Base-by-base conservation (phyloP, 2,888 invertebrate species). In the Drosophila acutilabella region DNA sequence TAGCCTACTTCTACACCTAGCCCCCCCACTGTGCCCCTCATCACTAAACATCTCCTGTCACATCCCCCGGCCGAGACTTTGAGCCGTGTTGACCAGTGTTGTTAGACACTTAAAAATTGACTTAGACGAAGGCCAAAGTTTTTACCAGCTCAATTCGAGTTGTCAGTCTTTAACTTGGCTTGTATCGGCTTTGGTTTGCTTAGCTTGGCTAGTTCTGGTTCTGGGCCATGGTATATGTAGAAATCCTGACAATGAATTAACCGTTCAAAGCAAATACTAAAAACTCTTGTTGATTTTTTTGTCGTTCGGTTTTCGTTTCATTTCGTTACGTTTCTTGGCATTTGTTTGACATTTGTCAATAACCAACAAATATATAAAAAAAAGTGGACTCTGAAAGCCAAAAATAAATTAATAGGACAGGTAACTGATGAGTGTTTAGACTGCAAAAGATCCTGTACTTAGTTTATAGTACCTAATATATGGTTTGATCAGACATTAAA, bases 181-280 rank as follows among this genome's bases (percentile, higher is more conserved):
- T 30, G 30, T 8, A 30, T 30, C 6, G 30, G 30, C 8, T 52
- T 30, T 26, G 53, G 14, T 51, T 68, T 23, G 23, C 26, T 52
- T 30, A 26, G 53, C 20, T 51, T 68, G 53, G 51, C 62, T 58
- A 54, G 58, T 57, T 68, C 58, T 69, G 61, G 71, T 70, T 75
- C 76, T 80, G 76, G 76, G 76, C 80, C 80, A 61, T 50, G 80
- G 61, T 58, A 74, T 58, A 26, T 58, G 62, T 64, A 7, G 33
- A 42, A 76, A 71, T 80, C 77, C 75, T 76, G 75, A 59, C 77
- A 76, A 56, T 80, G 80, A 80, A 74, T 77, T 44, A 26, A 13
- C 38, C 26, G 36, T 26, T 18, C 44, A 48, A 36, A 51, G 18
- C 51, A 23, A 40, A 40, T 8, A 47, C 4, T 23, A 16, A 45